Base-by-base conservation (phyloP, 2,797 vertebrate genomes). In the Emys orbicularis region DNA sequence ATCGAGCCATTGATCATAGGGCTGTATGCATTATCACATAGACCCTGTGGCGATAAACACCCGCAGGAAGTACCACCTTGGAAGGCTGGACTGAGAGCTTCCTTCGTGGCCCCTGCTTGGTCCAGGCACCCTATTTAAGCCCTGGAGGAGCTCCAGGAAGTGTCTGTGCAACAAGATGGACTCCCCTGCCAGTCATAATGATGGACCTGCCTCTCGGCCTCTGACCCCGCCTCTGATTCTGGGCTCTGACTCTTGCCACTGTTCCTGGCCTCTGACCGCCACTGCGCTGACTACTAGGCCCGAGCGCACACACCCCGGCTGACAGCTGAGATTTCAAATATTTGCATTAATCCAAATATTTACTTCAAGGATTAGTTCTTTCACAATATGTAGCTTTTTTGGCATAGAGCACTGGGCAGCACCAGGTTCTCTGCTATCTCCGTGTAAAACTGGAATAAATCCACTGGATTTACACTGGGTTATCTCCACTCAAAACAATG, bases 401-500 rank as follows among this genome's bases (percentile, higher is more conserved):
- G 23, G 79, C 13, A 76, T 89, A 57, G 47, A 72, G 23, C 76
- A 49, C 19, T 18, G 47, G 89, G 83, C 9, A 19, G 4, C 5
- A 49, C 31, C 86, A 84, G 81, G 65, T 92, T 90, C 94, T 91
- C 54, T 79, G 5, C 89, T 81, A 81, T 76, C 49, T 87, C 49
- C n/a, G 49, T 53, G 12, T 90, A 47, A 88, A 93, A 93, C 11
- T 76, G 18, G 83, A 27, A 90, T 79, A 84, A 86, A 61, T 65
- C n/a, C 88, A 23, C 13, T 84, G 85, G 49, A 81, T 83, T 91
- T 96, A 59, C 0, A 0, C 52, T 84, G 0, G 2, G 72, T 80
- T 54, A 29, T 95, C 80, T 44, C 54, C 93, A 47, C 27, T 88
- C 29, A n/a, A 74, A 95, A 90, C 76, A 83, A 23, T 0, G 65